A percentile compares a stretch with the other conserved stretches of the same genome.
phyloP scores from a whole-genome alignment of 1,140 invertebrate genomes.

The Euglossa dilemma region DNA sequence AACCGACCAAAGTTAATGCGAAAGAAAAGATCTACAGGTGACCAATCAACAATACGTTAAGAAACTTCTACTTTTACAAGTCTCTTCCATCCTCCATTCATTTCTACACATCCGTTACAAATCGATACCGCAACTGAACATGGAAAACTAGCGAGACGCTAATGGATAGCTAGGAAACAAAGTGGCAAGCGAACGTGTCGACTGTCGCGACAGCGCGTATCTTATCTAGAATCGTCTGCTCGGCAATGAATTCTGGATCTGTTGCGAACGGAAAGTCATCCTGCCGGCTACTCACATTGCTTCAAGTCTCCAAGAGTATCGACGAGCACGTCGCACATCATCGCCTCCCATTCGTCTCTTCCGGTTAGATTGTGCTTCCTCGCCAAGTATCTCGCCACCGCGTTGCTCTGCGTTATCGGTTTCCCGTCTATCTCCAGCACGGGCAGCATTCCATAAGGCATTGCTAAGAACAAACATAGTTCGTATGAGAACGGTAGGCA shows the following conservation, averaged over 20 bases:
- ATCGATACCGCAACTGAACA: too few species aligned
- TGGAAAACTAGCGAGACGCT: too few species aligned
- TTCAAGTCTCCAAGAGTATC: slow-evolving; percentile 85
- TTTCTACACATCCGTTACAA: too few species aligned
- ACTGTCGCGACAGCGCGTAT: too few species aligned
- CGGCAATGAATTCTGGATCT: background rate
- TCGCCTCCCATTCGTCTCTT: slow-evolving; percentile 85
- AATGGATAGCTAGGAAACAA: too few species aligned
- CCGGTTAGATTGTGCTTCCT: slow-evolving; percentile 84
- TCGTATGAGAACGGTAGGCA: background rate
- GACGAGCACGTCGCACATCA: slow-evolving; percentile 85
- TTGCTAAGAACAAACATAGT: slow-evolving; percentile 71
- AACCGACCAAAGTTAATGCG: too few species aligned
- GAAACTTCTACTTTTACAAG: too few species aligned
- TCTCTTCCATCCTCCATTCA: too few species aligned
- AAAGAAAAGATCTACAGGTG: too few species aligned
- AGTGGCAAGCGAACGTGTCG: too few species aligned
- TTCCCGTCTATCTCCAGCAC: slow-evolving; percentile 87
- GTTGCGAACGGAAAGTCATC: background rate
- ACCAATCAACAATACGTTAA: too few species aligned
- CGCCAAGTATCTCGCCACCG: slow-evolving; percentile 87
- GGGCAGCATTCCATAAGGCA: slow-evolving; percentile 87
- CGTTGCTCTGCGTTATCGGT: slow-evolving; percentile 85
- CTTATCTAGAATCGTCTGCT: background rate
- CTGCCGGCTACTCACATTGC: slow-evolving; percentile 75